Percentiles rank a stretch among this genome's conserved stretches.
These are phyloP conservation scores for Heliconius congener DNA, from an alignment of 1,140 invertebrate genomes.

Conservation along the genomic window DNA sequence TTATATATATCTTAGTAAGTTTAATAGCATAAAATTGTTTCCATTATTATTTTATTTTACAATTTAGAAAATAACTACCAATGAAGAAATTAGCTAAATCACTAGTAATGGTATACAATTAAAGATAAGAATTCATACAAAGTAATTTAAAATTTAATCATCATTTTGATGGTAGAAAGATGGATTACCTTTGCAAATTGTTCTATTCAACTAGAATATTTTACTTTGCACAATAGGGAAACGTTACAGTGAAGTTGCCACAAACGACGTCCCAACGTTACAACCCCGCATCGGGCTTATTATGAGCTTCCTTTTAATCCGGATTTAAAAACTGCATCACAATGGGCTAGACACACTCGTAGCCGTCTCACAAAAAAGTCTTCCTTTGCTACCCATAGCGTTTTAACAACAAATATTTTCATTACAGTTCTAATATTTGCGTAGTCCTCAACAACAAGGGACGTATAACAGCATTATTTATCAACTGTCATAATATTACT, in stretches of 20 bases:
- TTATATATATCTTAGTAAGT: too few species aligned
- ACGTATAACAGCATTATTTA: conserved; percentile 56
- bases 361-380: conserved; percentile 59
- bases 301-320: conserved; percentile 77
- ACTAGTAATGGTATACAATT: too few species aligned
- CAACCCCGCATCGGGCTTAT: conserved; percentile 56
- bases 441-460: conserved; percentile 52
- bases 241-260: conserved; percentile 43
- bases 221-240: conserved; percentile 39
- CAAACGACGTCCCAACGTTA: conserved; percentile 41
- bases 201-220: conserved; percentile 35
- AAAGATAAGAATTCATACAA: background rate
- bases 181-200: conserved; percentile 35
- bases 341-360: conserved; percentile 67
- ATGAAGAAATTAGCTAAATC: too few species aligned
- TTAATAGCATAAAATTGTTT: too few species aligned
- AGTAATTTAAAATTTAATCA: background rate
- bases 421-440: conserved; percentile 76
- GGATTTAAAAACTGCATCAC: conserved; percentile 74
- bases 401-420: conserved; percentile 75
- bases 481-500: conserved; percentile 59
- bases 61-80: too few species aligned
- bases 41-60: too few species aligned
- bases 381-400: conserved; percentile 58
- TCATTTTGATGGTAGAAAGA: conserved; percentile 17